Base-by-base conservation (phyloP, 2,888 invertebrate species). In the Hydriomena furcata region DNA sequence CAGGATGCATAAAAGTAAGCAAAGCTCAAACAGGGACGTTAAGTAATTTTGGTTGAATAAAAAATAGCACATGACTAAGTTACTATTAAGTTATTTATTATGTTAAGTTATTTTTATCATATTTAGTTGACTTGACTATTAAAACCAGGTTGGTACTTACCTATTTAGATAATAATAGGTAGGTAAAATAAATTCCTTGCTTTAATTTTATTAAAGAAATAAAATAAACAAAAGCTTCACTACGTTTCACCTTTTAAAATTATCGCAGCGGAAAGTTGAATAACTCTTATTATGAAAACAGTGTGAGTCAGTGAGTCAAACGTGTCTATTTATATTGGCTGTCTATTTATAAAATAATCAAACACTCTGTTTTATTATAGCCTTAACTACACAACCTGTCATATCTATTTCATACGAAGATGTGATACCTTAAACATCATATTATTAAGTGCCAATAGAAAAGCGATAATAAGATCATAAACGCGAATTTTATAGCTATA, bases 401-500 rank as follows among this genome's bases (percentile, higher is more conserved):
- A 71, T 37, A 47, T 35, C 46, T 48, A 55, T 73, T 63, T 17
- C 65, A 60, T 74, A 77, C 71, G 71, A 79, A 79, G 78, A 76
- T 57, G 53, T 59, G 55, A 57, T 59, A 61, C 51, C 47, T 38
- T 73, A 49, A 73, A 73, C 78, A 73, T 80, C 76, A 17, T 17
- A 17, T n/a, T n/a, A n/a, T n/a, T 81, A 82, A 83, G 69, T 77
- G 76, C 73, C 84, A 82, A 86, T 88, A 87, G 86, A 84, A 78
- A 73, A 69, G 78, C 77, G 76, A 85, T 88, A 89, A 86, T 74
- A 73, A 58, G 74, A 64, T 74, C 87, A 78, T 89, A 88, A 87
- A 84, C 81, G 73, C 67, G 66, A 73, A 77, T 85, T 87, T 90
- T 88, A 90, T 86, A 72, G 71, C 88, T 82, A 82, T 85, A 88